phyloP scores from a whole-genome alignment of 1,140 invertebrate genomes.

The Lordiphosa mommai region DNA sequence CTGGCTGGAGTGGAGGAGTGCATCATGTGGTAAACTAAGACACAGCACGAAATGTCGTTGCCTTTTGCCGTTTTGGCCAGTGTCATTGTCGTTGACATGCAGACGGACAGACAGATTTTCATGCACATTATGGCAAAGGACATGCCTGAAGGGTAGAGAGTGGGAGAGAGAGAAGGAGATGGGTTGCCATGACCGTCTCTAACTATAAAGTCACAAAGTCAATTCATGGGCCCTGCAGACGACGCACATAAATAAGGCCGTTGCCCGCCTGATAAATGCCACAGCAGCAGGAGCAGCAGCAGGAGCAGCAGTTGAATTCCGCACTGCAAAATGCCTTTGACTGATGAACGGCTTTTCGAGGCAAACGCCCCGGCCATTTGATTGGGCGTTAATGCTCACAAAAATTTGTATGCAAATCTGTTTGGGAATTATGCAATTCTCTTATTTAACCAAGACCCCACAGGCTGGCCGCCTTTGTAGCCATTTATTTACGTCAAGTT shows the following conservation, averaged over 20 bases:
- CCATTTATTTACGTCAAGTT: conserved; percentile 28
- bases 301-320: not conserved
- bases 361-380: conserved; percentile 15
- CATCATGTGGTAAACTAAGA: conserved; percentile 56
- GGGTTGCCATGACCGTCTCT: conserved; percentile 26
- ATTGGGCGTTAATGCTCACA: conserved; percentile 15
- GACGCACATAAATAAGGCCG: conserved; percentile 70
- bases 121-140: conserved; percentile 1
- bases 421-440: not conserved
- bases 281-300: not conserved
- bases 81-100: conserved; percentile 46
- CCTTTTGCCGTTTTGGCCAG: conserved; percentile 12
- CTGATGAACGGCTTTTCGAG: conserved; percentile 35
- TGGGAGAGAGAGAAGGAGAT: not conserved
- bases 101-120: conserved; percentile 25
- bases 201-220: conserved; percentile 55
- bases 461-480: not conserved
- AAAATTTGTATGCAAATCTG: conserved; percentile 17
- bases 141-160: not conserved
- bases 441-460: conserved; percentile 15
- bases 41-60: conserved; percentile 42
- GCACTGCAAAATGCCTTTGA: conserved; percentile 32
- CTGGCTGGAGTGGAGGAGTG: conserved; percentile 30
- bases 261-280: conserved; percentile 26
- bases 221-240: conserved; percentile 61